Conservation (phyloP, 30 jellyfish, hydroid and myxozoan genomes). For the Hydractinia symbiolongicarpus region DNA sequence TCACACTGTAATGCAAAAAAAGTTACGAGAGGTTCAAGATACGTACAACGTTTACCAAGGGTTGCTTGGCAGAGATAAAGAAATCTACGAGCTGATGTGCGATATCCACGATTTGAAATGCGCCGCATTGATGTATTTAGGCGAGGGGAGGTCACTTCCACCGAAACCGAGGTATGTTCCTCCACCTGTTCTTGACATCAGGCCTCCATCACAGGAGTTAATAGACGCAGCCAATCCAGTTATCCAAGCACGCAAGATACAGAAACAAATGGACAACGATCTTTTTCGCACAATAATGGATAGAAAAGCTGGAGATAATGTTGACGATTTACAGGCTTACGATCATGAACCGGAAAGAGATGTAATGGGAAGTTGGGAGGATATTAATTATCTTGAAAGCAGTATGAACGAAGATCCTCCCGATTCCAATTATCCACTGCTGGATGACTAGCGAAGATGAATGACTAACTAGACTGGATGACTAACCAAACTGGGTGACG, state of each 20-base stretch:
- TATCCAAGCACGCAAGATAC: not conserved
- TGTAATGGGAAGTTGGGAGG: constrained; percentile 69
- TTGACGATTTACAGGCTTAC: constrained; percentile 2
- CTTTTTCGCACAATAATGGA: constrained; percentile 34
- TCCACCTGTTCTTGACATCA: constrained; percentile 2
- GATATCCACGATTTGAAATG: constrained; percentile 32
- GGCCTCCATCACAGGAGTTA: constrained; percentile 24
- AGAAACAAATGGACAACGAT: constrained; percentile 12
- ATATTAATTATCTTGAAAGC: constrained; percentile 13
- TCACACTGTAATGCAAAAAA: not conserved
- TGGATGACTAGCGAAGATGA: too few species aligned
- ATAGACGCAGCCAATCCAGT: not conserved
- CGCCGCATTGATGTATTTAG: not conserved
- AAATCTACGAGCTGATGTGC: constrained; percentile 33
- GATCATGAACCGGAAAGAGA: constrained; percentile 11
- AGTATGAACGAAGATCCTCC: not conserved
- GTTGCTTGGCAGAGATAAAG: constrained; percentile 37
- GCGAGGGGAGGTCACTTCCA: constrained; percentile 12
- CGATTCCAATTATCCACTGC: too few species aligned
- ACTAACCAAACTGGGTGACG: too few species aligned
- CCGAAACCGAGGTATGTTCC: constrained; percentile 24
- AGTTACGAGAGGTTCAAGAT: constrained; percentile 18
- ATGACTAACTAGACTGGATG: too few species aligned
- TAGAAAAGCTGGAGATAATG: constrained; percentile 27
- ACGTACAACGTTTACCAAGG: constrained; percentile 16